phyloP scores from a whole-genome alignment of 2,888 invertebrate species.

The Panzeria rudis region DNA sequence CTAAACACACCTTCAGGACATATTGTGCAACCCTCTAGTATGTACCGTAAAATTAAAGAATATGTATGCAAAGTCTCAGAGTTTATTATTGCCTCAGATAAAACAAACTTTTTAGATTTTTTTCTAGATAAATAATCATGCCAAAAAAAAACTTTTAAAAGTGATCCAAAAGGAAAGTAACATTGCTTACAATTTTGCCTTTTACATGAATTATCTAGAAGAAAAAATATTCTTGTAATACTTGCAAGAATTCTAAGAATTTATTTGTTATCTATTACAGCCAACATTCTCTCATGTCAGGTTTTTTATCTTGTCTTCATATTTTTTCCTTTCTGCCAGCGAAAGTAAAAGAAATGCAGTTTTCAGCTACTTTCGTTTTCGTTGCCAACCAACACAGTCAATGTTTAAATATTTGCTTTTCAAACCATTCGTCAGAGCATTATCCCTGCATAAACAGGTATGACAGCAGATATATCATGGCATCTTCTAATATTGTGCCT shows the following conservation, averaged over 20 bases:
- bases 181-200: no score
- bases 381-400: background rate
- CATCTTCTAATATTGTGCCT: conserved; percentile 1
- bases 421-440: background rate
- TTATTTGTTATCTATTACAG: conserved; percentile 38
- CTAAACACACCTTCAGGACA: no score
- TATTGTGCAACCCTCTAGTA: no score
- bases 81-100: no score
- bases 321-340: background rate
- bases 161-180: no score
- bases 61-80: no score
- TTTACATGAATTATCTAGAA: background rate
- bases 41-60: no score
- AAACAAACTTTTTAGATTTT: no score
- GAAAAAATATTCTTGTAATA: background rate
- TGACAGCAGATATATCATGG: background rate
- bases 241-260: conserved; percentile 17
- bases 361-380: conserved; percentile 52
- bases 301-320: conserved; percentile 27
- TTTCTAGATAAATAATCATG: no score
- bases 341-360: conserved; percentile 5
- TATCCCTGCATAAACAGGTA: background rate
- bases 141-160: no score
- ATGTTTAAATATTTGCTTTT: conserved; percentile 27
- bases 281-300: conserved; percentile 27